Base-by-base conservation (phyloP, 92 coral and sea anemone species). In the Parazoanthus atlanticus region DNA sequence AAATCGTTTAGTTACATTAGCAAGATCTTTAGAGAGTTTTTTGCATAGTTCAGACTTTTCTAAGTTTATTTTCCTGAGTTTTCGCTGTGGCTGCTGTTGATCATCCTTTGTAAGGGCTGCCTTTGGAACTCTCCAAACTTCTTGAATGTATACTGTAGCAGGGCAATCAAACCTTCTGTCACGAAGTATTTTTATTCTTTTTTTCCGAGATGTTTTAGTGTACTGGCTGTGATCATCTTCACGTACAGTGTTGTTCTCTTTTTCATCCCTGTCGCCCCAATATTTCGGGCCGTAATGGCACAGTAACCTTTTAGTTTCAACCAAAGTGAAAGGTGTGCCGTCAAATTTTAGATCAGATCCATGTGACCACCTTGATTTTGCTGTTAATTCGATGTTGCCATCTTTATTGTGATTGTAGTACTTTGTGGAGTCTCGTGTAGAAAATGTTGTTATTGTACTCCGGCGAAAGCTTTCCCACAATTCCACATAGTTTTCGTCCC, bases 391-490 rank as follows among this genome's bases (percentile, higher is more conserved):
- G 23, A 61, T 16, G 69, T 25, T 25, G n/a, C 19, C 17, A 61
- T 61, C 29, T 5, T 26, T 17, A 2, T 17, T 0, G 5, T 65
- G n/a, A 26, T 5, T 65, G 29, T 65, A 65, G 29, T 65, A 65
- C 29, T 65, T 65, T 65, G n/a, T 23, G 29, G 72, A 65, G 28
- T 65, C 72, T 65, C 72, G n/a, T 65, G 29, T 26, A 21, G 72
- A 65, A 65, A 65, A 65, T 21, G 72, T 65, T 21, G 72, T 21
- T 65, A 65, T 26, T 65, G 72, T 65, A 26, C 72, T 65, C 23
- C 69, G 69, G n/a, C 69, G 69, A 25, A 61, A 61, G 69, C 69
- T 61, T 61, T 61, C 72, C 72, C 72, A 65, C 29, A 65, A 26
- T 65, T 23, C 29, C 10, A 0, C 72, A 21, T 21, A 65, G 5